phyloP scores from a whole-genome alignment of 2,113 vertebrate species.

The Gymnarchus niloticus region DNA sequence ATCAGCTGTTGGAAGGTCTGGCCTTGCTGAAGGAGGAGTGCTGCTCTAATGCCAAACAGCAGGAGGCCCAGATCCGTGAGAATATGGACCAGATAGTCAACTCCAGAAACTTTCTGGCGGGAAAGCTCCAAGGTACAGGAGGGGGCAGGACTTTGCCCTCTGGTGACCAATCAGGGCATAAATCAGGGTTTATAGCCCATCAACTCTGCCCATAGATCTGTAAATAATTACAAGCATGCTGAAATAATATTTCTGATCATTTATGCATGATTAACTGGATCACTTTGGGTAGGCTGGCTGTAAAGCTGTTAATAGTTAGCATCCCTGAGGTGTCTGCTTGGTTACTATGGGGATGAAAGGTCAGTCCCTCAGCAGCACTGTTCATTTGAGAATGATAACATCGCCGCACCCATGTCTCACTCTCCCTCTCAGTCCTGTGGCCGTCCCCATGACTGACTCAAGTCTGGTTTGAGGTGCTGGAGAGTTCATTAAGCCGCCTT shows the following conservation, averaged over 20 bases:
- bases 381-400: neutral
- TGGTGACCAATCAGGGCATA: neutral
- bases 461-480: neutral
- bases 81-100: slow-evolving; percentile 84
- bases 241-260: too few relatives aligned
- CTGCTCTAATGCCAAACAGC: slow-evolving; percentile 58
- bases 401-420: neutral
- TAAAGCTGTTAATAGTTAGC: neutral
- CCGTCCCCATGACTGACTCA: too few relatives aligned
- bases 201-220: too few relatives aligned
- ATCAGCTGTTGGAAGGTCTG: slow-evolving; percentile 68
- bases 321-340: neutral
- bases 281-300: neutral
- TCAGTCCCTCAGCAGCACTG: neutral
- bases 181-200: too few relatives aligned
- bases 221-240: too few relatives aligned
- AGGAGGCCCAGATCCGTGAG: slow-evolving; percentile 76
- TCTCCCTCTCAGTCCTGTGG: neutral
- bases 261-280: neutral
- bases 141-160: neutral
- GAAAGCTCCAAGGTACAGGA: slow-evolving; percentile 77
- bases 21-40: slow-evolving; percentile 73
- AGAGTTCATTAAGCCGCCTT: neutral
- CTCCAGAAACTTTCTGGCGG: slow-evolving; percentile 75
- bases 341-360: neutral